These are phyloP conservation scores for Pygoscelis adeliae DNA, from an alignment of 2,113 vertebrate genomes.

Conservation along the genomic window DNA sequence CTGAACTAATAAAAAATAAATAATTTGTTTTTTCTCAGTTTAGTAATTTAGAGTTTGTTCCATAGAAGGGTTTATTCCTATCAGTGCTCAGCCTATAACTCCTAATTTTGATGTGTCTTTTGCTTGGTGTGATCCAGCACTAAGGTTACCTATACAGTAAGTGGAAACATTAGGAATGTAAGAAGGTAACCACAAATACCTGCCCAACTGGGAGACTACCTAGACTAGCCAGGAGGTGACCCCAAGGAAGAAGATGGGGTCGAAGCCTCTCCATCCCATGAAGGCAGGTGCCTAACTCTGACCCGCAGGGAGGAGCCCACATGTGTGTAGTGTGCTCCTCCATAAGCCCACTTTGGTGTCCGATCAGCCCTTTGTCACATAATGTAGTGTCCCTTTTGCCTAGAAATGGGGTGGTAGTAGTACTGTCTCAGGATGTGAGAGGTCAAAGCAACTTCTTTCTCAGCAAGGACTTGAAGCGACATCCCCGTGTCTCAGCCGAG, in stretches of 20 bases:
- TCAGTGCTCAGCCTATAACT: neutral
- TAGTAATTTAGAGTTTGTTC: neutral
- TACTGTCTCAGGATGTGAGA: neutral
- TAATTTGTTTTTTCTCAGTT: neutral
- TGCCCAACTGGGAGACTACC: neutral
- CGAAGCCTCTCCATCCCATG: neutral
- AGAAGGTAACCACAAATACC: neutral
- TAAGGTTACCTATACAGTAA: neutral
- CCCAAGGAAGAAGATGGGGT: neutral
- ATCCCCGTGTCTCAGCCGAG: neutral
- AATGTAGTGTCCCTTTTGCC: neutral
- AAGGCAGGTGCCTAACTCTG: neutral
- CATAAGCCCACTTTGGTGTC: neutral
- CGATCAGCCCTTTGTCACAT: fast-evolving
- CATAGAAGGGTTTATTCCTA: neutral
- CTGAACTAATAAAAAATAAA: neutral
- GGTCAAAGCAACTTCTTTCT: neutral
- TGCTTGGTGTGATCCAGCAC: neutral
- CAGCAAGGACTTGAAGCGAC: neutral
- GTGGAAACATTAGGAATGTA: neutral
- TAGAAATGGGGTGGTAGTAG: neutral
- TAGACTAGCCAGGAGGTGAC: neutral
- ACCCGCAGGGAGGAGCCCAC: neutral
- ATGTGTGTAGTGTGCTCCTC: neutral
- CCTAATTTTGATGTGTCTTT: neutral